Percentiles rank a stretch among this genome's conserved stretches.
These are phyloP conservation scores for Lanius ludovicianus DNA, from an alignment of 2,113 vertebrate genomes.

Conservation along the genomic window DNA sequence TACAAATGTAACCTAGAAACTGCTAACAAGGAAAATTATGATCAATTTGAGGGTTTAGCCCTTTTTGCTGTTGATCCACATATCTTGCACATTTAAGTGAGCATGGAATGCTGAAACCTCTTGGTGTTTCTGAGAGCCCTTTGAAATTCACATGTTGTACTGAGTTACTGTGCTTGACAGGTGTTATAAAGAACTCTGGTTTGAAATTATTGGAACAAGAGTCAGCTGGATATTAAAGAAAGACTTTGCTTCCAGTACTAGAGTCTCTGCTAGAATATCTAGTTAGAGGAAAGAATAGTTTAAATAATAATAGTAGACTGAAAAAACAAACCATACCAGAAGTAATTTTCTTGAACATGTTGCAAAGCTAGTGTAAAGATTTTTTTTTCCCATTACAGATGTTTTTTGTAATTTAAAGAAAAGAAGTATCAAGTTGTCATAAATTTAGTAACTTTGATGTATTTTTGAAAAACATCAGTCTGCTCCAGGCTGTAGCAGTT, in stretches of 20 bases:
- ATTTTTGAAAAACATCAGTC: neutral
- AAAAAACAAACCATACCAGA: neutral
- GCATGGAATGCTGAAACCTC: constrained; percentile 38
- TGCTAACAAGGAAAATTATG: neutral
- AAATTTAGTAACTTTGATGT: neutral
- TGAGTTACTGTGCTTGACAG: neutral
- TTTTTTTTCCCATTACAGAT: neutral
- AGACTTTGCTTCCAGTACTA: neutral
- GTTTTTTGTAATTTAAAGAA: neutral
- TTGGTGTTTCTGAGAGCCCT: constrained; percentile 4
- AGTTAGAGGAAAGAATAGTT: neutral
- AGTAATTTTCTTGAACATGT: neutral
- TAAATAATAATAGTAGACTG: neutral
- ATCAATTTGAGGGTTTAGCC: neutral
- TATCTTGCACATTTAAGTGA: constrained; percentile 9
- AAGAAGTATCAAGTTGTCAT: neutral
- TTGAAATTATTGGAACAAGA: neutral
- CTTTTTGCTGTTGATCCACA: neutral
- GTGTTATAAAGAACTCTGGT: neutral
- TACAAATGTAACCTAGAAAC: neutral
- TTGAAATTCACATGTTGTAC: neutral
- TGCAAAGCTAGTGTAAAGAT: neutral
- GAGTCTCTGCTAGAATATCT: neutral
- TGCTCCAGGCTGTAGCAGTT: neutral
- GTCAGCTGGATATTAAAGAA: neutral